These are phyloP conservation scores for Pseudorasbora parva DNA, from an alignment of 2,113 vertebrate genomes.

Conservation along the genomic window DNA sequence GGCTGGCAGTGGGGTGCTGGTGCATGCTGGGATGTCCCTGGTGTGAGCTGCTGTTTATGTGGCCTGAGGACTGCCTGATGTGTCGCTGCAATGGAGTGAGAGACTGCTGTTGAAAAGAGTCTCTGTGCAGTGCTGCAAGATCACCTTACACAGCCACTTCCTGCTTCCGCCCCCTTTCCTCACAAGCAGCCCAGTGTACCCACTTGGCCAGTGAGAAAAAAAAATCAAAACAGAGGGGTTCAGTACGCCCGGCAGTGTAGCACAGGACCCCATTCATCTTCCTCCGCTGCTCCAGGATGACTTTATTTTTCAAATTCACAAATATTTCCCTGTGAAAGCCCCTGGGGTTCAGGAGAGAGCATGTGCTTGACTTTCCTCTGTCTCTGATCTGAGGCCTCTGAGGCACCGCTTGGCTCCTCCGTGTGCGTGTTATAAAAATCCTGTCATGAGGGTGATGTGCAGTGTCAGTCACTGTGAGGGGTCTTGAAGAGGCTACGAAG, in stretches of 20 bases:
- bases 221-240: slow-evolving; percentile 80
- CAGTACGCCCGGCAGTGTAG: slow-evolving; percentile 73
- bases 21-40: slow-evolving; percentile 56
- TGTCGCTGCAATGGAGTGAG: slow-evolving; percentile 67
- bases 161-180: slow-evolving; percentile 79
- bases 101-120: slow-evolving; percentile 74
- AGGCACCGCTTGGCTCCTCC: slow-evolving; percentile 46
- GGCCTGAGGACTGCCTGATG: slow-evolving; percentile 76
- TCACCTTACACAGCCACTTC: slow-evolving; percentile 83
- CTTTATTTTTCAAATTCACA: slow-evolving; percentile 74
- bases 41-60: slow-evolving; percentile 68
- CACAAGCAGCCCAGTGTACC: slow-evolving; percentile 79
- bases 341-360: slow-evolving; percentile 59
- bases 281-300: slow-evolving; percentile 66
- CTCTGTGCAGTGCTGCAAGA: slow-evolving; percentile 78
- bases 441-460: slow-evolving; percentile 26
- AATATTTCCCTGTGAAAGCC: slow-evolving; percentile 67
- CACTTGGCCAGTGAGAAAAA: slow-evolving; percentile 54
- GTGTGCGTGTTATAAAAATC: slow-evolving; percentile 45
- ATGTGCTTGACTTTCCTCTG: slow-evolving; percentile 57
- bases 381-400: slow-evolving; percentile 55
- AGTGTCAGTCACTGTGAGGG: slow-evolving; percentile 42
- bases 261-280: slow-evolving; percentile 83
- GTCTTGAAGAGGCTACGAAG: slow-evolving; percentile 42
- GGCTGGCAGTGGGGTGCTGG: slow-evolving; percentile 39